A percentile compares a stretch with the other conserved stretches of the same genome.
Conservation (phyloP, 2,797 vertebrate genomes). For the Sylvia borin region DNA sequence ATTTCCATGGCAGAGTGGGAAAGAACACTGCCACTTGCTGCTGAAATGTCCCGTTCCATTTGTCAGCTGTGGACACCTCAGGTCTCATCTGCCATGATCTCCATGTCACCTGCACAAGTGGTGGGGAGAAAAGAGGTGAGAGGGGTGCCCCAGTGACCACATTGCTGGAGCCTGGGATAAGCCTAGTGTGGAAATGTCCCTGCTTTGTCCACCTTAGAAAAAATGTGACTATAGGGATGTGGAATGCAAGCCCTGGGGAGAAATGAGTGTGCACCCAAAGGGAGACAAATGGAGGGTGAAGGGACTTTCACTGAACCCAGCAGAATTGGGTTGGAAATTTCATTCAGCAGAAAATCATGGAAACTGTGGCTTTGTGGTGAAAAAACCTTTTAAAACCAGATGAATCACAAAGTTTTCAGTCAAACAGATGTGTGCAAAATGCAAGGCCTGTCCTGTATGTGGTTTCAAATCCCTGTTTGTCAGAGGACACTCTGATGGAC, state of each 20-base stretch:
- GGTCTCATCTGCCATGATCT: neutral
- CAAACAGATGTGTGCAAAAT: neutral
- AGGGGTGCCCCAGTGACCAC: neutral
- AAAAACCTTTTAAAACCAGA: neutral
- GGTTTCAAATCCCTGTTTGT: neutral
- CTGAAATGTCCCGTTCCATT: neutral
- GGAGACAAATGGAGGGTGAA: neutral
- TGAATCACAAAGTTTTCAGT: neutral
- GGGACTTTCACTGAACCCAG: neutral
- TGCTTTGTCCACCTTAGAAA: neutral
- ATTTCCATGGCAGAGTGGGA: neutral
- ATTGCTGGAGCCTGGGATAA: accelerated
- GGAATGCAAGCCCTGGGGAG: neutral
- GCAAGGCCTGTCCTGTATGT: accelerated
- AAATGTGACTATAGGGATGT: accelerated
- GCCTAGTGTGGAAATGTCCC: neutral
- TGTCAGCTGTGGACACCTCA: neutral
- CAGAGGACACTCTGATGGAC: accelerated
- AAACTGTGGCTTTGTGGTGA: neutral
- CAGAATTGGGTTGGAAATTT: neutral
- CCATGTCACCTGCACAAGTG: accelerated
- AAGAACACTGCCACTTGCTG: neutral
- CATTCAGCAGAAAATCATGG: neutral
- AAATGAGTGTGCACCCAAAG: neutral
- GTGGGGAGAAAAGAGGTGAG: neutral